These are phyloP conservation scores for Marasmarcha lunaedactyla DNA, from an alignment of 2,888 invertebrate genomes.

Conservation along the genomic window DNA sequence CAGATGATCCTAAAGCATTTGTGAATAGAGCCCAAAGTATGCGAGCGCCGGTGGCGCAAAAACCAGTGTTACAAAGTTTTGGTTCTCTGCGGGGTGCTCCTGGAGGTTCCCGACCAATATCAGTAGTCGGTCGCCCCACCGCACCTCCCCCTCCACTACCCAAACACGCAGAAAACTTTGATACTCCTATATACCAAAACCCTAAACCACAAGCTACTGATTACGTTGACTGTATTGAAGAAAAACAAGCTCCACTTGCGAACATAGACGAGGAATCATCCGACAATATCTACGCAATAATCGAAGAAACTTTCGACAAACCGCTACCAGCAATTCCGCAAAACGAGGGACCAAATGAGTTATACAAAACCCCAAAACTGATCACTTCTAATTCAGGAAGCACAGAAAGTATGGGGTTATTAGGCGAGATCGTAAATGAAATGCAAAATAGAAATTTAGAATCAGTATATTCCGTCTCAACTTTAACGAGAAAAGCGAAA, in stretches of 20 bases:
- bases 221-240: constrained; percentile 85
- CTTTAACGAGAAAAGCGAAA: constrained; percentile 72
- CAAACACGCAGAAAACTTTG: constrained; percentile 18
- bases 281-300: constrained; percentile 89
- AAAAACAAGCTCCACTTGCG: constrained; percentile 71
- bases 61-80: constrained; percentile 79
- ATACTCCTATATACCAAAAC: constrained; percentile 67
- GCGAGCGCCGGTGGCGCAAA: constrained; percentile 71
- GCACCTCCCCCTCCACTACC: constrained; percentile 83
- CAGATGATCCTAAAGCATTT: constrained; percentile 67
- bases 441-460: constrained; percentile 89
- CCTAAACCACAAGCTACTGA: constrained; percentile 60
- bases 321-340: constrained; percentile 49
- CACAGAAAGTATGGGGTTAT: constrained; percentile 79
- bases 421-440: constrained; percentile 89
- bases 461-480: constrained; percentile 87
- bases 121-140: constrained; percentile 80
- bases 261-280: constrained; percentile 74
- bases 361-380: constrained; percentile 58
- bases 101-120: constrained; percentile 77
- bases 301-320: constrained; percentile 79
- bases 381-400: constrained; percentile 61
- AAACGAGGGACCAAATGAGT: constrained; percentile 44
- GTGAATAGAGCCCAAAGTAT: constrained; percentile 87
- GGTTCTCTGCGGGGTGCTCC: constrained; percentile 85